A percentile compares a stretch with the other conserved stretches of the same genome.
These are phyloP conservation scores for Hesperia comma DNA, from an alignment of 2,888 invertebrate species.

Conservation along the genomic window DNA sequence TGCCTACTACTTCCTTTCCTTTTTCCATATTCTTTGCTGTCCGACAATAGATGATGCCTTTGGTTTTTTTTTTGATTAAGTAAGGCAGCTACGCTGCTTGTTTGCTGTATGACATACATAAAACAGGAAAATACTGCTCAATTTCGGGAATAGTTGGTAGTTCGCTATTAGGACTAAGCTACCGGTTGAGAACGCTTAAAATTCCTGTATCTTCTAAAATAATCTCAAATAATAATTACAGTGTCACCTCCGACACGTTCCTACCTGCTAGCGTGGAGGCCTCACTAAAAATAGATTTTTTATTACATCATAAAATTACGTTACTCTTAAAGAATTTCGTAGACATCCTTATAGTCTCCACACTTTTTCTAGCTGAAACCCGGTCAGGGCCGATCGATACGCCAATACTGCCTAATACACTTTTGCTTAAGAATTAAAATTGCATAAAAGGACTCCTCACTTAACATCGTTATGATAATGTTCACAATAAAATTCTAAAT, in stretches of 20 bases:
- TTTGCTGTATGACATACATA: too few relatives aligned
- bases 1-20: too few relatives aligned
- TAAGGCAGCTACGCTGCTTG: too few relatives aligned
- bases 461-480: constrained; percentile 20
- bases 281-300: neutral
- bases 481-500: constrained; percentile 5
- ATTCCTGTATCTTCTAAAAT: too few relatives aligned
- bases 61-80: too few relatives aligned
- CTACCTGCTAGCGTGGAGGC: neutral
- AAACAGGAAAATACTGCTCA: too few relatives aligned
- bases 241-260: neutral
- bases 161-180: too few relatives aligned
- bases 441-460: neutral
- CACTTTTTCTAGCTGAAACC: constrained; percentile 14
- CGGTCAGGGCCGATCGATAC: constrained; percentile 20
- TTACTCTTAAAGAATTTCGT: constrained; percentile 19
- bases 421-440: constrained; percentile 15
- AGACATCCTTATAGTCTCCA: constrained; percentile 14
- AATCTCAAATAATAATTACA: too few relatives aligned
- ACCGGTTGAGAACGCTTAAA: too few relatives aligned
- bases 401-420: constrained; percentile 20
- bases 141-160: too few relatives aligned
- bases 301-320: neutral
- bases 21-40: too few relatives aligned
- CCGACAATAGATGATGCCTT: too few relatives aligned